Base-by-base conservation (phyloP, 2,888 invertebrate species). In the Sepioteuthis lessoniana region DNA sequence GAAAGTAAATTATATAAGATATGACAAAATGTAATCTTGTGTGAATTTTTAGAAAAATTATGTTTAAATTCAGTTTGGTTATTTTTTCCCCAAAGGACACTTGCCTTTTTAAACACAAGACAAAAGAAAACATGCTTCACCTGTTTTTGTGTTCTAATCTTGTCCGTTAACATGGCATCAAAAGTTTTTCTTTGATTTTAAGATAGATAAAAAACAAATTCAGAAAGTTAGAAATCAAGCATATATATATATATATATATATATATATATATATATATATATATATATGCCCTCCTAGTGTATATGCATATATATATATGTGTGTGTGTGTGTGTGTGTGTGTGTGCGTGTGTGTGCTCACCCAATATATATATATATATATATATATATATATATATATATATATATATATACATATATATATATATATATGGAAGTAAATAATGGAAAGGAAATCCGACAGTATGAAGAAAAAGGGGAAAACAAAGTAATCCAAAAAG, bases 21-120 rank as follows among this genome's bases (percentile, higher is more conserved):
- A 76, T 35, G 76, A 76, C 76, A 76, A n/a, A 76, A 76, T 76
- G n/a, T 76, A 76, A 76, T 76, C 76, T 76, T 76, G 76, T n/a
- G 76, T 3, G 13, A 76, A 35, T 76, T 76, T 31, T 16, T 10
- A 55, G 25, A 13, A 42, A 42, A 42, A 42, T 0, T 76, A n/a
- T 76, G n/a, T 35, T 76, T 76, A 76, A 76, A 76, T 76, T 76
- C 76, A 76, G n/a, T 76, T 76, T n/a, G n/a, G n/a, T 55, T 55
- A 21, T 55, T 25, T 19, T 76, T 76, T 76, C 7, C 76, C 76
- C 76, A 76, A 76, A 76, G 76, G 76, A 76, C 35, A 35, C 76
- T 16, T 19, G n/a, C 8, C n/a, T 35, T 76, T 5, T n/a, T 76
- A n/a, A 76, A 76, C n/a, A n/a, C 31, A 76, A 31, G 21, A 25